Base-by-base conservation (phyloP, 2,888 invertebrate genomes). In the Gandaritis pyraliata region DNA sequence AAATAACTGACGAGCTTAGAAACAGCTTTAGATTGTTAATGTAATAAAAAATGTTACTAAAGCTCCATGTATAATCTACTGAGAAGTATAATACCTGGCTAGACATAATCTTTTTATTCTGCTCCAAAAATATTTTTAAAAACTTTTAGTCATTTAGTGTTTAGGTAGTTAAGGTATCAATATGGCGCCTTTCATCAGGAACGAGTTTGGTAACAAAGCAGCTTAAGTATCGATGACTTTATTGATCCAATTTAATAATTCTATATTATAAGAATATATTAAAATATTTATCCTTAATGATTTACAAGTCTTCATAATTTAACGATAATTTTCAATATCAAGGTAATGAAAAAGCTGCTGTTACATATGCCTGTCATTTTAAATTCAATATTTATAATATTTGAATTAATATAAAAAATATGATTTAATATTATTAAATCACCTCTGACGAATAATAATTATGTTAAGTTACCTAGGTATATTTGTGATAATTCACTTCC, bases 11-110 rank as follows among this genome's bases (percentile, higher is more conserved):
- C 23, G 23, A 23, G 23, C 46, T 29, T 58, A 47, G 51, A 52
- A 51, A 58, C 51, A 46, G 13, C 10, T n/a, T n/a, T 39, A 38
- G 7, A 18, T 38, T 43, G 45, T 13, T 45, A 49, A 58, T 58
- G 46, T 38, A 15, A 39, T 51, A 36, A 29, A 51, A 58, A 46
- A 47, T 2, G 1, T 15, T 51, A 23, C 11, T 29, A 41, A 41
- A 56, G 48, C 49, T 57, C 48, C 30, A 49, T 43, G 4, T 18
- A 10, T 47, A 39, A 47, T 58, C 43, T 33, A 2, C 18, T 46
- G 23, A 58, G 51, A 46, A 45, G 13, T 54, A n/a, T n/a, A 54
- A 54, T 54, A 53, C 36, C 33, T 54, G 46, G 46, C 45, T 18
- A 36, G 33, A 29, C 47, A 23, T 33, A 56, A 55, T 39, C 55